phyloP scores from a whole-genome alignment of 1,140 invertebrate species.

The Agrilus planipennis region DNA sequence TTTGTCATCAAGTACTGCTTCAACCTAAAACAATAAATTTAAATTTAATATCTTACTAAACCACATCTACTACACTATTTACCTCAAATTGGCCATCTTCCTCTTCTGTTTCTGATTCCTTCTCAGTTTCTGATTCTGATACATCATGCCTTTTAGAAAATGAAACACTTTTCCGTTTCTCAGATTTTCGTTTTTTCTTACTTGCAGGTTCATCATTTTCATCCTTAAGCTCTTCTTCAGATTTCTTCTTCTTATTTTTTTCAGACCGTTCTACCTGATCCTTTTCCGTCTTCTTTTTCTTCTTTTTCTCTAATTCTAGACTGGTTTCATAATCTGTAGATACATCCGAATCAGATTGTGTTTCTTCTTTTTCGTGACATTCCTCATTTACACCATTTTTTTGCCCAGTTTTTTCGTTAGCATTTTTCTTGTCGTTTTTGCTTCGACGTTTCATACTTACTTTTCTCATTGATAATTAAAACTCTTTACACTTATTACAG shows the following conservation, averaged over 20 bases:
- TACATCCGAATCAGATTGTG: slow-evolving; percentile 2
- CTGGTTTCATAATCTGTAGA: slow-evolving; percentile 12
- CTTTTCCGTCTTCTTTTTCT: not conserved
- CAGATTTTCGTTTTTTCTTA: not conserved
- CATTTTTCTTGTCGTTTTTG: slow-evolving; percentile 5
- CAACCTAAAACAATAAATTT: slow-evolving; percentile 40
- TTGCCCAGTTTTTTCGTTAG: not conserved
- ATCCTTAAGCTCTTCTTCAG: slow-evolving; percentile 3
- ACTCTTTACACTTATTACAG: too few species aligned
- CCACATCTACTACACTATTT: not conserved
- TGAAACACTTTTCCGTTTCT: not conserved
- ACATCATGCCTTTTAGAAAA: not conserved
- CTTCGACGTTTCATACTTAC: slow-evolving; percentile 1
- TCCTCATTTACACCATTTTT: slow-evolving; percentile 2
- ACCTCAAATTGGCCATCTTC: slow-evolving; percentile 12
- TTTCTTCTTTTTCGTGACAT: slow-evolving; percentile 4
- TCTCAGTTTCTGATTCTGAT: slow-evolving; percentile 6
- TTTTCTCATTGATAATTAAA: too few species aligned
- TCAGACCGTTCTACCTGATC: slow-evolving; percentile 2
- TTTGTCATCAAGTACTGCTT: slow-evolving; percentile 56
- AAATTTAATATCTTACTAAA: not conserved
- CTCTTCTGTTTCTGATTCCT: slow-evolving; percentile 7
- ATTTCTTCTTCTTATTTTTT: slow-evolving; percentile 4
- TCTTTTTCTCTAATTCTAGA: not conserved
- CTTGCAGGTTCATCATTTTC: not conserved